Evolutionary conservation across 1,140 invertebrate genomes (phyloP).

Genomic region (Nebria ingens): DNA sequence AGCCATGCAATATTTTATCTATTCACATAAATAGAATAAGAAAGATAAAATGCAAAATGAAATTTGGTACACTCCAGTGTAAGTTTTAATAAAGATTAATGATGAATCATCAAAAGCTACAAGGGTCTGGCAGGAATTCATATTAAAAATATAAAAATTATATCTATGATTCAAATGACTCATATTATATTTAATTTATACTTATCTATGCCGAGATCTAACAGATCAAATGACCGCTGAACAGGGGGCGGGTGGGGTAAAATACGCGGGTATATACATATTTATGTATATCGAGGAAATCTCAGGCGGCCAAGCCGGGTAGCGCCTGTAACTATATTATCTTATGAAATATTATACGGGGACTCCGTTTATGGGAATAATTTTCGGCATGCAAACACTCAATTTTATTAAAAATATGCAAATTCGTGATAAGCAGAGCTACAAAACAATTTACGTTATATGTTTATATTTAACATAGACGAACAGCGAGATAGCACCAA

Average conservation of each 20-base stretch:
- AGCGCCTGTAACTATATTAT: not conserved
- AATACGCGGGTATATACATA: not conserved
- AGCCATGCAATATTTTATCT: too few relatives aligned
- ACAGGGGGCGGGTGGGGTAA: not conserved
- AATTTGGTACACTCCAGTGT: not conserved
- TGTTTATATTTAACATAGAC: not conserved
- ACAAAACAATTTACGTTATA: not conserved
- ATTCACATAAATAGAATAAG: too few relatives aligned
- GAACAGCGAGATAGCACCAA: too few relatives aligned
- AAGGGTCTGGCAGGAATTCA: not conserved
- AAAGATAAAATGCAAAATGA: not conserved
- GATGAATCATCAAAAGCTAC: not conserved
- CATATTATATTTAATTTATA: not conserved
- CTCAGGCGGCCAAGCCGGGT: not conserved
- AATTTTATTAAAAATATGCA: constrained; percentile 10
- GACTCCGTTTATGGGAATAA: not conserved
- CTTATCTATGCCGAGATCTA: not conserved
- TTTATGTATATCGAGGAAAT: not conserved
- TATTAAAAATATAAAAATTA: not conserved
- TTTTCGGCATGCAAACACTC: constrained; percentile 1
- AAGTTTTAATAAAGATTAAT: not conserved
- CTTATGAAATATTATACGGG: constrained; percentile 7
- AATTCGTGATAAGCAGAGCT: not conserved
- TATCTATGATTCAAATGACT: constrained; percentile 2
- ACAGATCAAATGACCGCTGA: not conserved